A percentile compares a stretch with the other conserved stretches of the same genome.
Evolutionary conservation across 2,113 vertebrate species (phyloP).

Genomic region (Hystrix brachyura): DNA sequence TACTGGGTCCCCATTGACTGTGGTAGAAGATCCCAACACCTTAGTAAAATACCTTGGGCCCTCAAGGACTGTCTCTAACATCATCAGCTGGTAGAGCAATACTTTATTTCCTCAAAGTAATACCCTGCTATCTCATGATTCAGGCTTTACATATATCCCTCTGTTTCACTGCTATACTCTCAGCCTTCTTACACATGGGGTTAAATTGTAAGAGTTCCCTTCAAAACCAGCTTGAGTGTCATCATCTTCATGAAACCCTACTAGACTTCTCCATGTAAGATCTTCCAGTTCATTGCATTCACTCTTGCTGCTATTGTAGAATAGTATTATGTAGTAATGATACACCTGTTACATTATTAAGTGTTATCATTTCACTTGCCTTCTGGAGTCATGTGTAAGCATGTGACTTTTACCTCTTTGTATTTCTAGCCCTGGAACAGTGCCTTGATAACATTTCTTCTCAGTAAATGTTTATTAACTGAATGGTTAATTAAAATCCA

Average conservation of each 20-base stretch:
- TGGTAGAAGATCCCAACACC: not conserved
- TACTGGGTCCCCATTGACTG: not conserved
- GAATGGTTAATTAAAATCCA: not conserved
- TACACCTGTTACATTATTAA: not conserved
- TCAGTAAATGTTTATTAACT: constrained; percentile 22
- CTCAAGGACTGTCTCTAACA: not conserved
- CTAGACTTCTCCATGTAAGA: not conserved
- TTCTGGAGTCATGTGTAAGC: not conserved
- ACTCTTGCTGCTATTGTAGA: not conserved
- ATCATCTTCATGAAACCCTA: not conserved
- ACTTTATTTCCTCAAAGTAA: not conserved
- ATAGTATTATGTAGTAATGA: not conserved
- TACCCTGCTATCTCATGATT: not conserved
- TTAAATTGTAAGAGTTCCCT: not conserved
- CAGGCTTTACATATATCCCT: not conserved
- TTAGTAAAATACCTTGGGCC: not conserved
- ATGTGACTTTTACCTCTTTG: not conserved
- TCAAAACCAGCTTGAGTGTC: not conserved
- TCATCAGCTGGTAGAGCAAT: not conserved
- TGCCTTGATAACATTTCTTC: not conserved
- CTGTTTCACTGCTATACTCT: not conserved
- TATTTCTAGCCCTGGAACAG: not conserved
- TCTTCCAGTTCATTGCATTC: not conserved
- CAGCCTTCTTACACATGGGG: not conserved
- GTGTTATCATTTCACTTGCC: not conserved